Percentiles rank a stretch among this genome's conserved stretches.
Evolutionary conservation across 2,113 vertebrate species (phyloP).

Genomic region (Corythornis madagascariensis): DNA sequence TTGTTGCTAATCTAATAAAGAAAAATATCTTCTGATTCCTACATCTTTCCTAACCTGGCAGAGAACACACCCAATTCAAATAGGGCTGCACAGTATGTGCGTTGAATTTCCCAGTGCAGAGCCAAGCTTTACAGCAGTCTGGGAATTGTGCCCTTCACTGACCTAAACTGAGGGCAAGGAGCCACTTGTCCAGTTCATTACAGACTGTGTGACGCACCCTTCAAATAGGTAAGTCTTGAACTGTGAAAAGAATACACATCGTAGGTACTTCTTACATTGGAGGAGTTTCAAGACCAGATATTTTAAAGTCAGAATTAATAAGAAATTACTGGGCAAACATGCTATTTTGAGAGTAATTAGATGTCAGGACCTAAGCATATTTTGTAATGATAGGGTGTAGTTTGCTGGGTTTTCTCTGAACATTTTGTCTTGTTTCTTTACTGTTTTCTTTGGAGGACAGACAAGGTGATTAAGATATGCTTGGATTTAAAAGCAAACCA

Average conservation of each 20-base stretch:
- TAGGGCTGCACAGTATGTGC: fast-evolving
- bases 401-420: not conserved
- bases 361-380: not conserved
- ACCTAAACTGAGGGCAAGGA: not conserved
- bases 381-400: not conserved
- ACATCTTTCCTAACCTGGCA: not conserved
- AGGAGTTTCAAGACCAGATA: not conserved
- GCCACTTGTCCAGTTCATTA: not conserved
- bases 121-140: not conserved
- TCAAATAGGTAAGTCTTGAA: not conserved
- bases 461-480: not conserved
- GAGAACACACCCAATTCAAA: fast-evolving
- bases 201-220: fast-evolving
- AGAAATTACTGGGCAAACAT: not conserved
- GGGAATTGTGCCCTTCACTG: not conserved
- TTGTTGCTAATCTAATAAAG: not conserved
- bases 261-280: not conserved
- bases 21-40: not conserved
- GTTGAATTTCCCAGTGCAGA: not conserved
- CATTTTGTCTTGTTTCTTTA: not conserved
- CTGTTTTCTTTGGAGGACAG: not conserved
- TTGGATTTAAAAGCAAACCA: not conserved
- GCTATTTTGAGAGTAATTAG: not conserved
- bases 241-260: not conserved
- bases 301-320: not conserved